phyloP scores from a whole-genome alignment of 2,113 vertebrate genomes.

The Alethe castanea region DNA sequence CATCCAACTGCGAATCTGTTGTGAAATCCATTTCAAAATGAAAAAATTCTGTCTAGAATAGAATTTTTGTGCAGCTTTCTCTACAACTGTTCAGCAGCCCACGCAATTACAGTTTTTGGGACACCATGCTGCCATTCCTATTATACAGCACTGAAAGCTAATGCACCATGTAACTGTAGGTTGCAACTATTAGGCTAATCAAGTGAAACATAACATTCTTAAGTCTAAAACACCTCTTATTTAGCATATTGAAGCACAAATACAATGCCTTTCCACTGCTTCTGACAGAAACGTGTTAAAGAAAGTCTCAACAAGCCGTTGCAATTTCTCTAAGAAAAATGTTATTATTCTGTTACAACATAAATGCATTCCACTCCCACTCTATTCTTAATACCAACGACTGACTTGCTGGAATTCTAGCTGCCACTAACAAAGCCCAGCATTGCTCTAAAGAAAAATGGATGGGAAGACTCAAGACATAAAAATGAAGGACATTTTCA shows the following conservation, averaged over 20 bases:
- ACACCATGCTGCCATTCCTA: slow-evolving; percentile 47
- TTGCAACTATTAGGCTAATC: slow-evolving; percentile 55
- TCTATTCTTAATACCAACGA: slow-evolving; percentile 37
- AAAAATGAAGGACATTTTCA: slow-evolving; percentile 22
- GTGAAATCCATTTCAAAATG: slow-evolving; percentile 55
- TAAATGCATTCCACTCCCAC: slow-evolving; percentile 36
- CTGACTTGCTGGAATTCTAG: slow-evolving; percentile 35
- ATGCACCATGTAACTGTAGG: slow-evolving; percentile 32
- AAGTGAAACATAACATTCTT: slow-evolving; percentile 58
- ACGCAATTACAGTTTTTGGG: slow-evolving; percentile 54
- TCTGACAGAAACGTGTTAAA: slow-evolving; percentile 37
- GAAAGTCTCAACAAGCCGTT: slow-evolving; percentile 41
- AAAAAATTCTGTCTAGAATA: slow-evolving; percentile 54
- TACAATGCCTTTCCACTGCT: slow-evolving; percentile 28
- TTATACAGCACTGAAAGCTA: slow-evolving; percentile 54
- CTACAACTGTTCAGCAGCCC: background rate
- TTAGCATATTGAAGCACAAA: slow-evolving; percentile 44
- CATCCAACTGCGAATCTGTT: slow-evolving; percentile 57
- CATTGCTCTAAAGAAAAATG: background rate
- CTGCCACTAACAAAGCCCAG: background rate
- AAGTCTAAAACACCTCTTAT: slow-evolving; percentile 33
- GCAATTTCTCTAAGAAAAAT: slow-evolving; percentile 25
- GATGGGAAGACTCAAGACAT: background rate
- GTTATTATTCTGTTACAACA: slow-evolving; percentile 46
- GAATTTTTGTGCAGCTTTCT: slow-evolving; percentile 53